phyloP scores from a whole-genome alignment of 2,797 vertebrate genomes.

The Pipistrellus pipistrellus region DNA sequence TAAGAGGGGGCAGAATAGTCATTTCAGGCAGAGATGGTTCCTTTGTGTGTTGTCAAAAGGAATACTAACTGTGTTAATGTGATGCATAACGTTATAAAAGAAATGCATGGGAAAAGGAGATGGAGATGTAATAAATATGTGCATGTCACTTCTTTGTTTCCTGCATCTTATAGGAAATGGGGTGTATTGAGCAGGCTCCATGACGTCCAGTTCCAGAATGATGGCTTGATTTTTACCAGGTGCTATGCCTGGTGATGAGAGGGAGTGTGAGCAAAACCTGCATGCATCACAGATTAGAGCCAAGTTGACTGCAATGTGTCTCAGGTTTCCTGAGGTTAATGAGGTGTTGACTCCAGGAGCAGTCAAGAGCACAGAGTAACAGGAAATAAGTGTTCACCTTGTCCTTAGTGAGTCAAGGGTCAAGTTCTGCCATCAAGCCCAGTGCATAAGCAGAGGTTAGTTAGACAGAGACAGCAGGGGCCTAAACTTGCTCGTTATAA shows the following conservation, averaged over 20 bases:
- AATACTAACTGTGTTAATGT: not conserved
- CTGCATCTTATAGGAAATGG: not conserved
- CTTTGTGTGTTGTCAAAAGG: not conserved
- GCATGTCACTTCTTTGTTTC: not conserved
- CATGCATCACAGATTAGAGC: not conserved
- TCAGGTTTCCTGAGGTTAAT: not conserved
- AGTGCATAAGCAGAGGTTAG: not conserved
- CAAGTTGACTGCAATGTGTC: not conserved
- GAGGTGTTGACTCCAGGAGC: not conserved
- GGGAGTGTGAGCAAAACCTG: not conserved
- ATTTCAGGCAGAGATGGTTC: not conserved
- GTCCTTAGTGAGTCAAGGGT: not conserved
- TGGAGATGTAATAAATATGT: not conserved
- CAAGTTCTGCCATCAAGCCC: not conserved
- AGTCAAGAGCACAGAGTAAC: not conserved
- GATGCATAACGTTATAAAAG: not conserved
- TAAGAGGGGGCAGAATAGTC: not conserved
- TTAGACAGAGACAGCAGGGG: not conserved
- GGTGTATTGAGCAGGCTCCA: not conserved
- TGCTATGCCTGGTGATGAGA: not conserved
- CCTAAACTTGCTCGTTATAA: not conserved
- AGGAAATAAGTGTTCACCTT: not conserved
- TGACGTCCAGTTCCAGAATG: not conserved
- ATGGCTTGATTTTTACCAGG: not conserved
- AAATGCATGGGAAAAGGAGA: not conserved